phyloP scores from a whole-genome alignment of 2,888 invertebrate genomes.

The Eucera pruinosa region DNA sequence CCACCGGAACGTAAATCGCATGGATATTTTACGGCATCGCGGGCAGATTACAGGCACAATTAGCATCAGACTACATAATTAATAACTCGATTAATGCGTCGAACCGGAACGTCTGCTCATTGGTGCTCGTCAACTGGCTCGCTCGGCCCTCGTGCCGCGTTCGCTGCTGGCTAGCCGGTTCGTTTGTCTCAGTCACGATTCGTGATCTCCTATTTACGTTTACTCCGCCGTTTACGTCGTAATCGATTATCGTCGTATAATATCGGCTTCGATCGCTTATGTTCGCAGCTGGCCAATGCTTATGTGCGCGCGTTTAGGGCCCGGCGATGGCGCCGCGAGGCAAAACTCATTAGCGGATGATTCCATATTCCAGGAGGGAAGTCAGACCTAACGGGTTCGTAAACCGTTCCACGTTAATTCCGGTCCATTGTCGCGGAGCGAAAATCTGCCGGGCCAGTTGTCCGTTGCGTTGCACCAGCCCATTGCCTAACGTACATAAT shows the following conservation, averaged over 20 bases:
- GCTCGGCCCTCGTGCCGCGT: no score
- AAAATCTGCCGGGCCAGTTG: slow-evolving; percentile 56
- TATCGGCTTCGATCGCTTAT: slow-evolving; percentile 58
- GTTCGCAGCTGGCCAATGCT: slow-evolving; percentile 33
- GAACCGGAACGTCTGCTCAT: slow-evolving; percentile 81
- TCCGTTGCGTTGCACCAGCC: not conserved
- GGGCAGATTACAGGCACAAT: slow-evolving; percentile 80
- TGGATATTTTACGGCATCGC: slow-evolving; percentile 72
- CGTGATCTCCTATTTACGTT: slow-evolving; percentile 64
- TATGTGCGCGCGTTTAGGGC: slow-evolving; percentile 66
- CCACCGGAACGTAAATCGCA: slow-evolving; percentile 65
- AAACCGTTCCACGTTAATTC: slow-evolving; percentile 59
- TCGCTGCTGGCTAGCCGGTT: no score
- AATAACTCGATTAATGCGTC: slow-evolving; percentile 82
- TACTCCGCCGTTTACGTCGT: slow-evolving; percentile 50
- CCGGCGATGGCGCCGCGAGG: slow-evolving; percentile 61
- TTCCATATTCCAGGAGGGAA: slow-evolving; percentile 78
- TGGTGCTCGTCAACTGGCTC: slow-evolving; percentile 63
- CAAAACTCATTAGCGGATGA: slow-evolving; percentile 76
- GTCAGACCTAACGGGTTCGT: slow-evolving; percentile 43
- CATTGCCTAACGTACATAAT: not conserved
- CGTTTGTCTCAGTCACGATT: slow-evolving; percentile 63
- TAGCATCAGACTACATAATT: slow-evolving; percentile 83
- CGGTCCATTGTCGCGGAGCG: slow-evolving; percentile 59
- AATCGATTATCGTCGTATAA: slow-evolving; percentile 66